Evolutionary conservation across 2,797 vertebrate species (phyloP), one percentile per base, ranked within the genome.

Genomic region (Spondyliosoma cantharus): DNA sequence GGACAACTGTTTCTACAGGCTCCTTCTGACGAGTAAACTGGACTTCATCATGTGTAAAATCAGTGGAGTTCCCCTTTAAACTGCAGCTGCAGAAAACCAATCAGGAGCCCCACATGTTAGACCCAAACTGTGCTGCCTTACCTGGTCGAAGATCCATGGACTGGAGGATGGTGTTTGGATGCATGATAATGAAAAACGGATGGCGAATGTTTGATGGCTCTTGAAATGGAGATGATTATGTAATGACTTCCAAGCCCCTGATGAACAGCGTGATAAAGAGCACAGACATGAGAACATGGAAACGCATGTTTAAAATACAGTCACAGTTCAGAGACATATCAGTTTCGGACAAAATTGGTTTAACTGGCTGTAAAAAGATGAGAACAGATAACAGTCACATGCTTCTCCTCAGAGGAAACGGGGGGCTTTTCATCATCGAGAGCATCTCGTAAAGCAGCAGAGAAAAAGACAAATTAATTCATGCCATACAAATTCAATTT

Each of bases 141-240:
- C 92, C 93, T 94, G 87, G n/a, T 80, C 1, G 80, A 59, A 67
- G 88, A 74, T 89, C 87, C 88, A 70, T 52, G 69, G 77, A 83
- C 68, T 66, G 82, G 74, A 81, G 80, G 29, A 81, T 89, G 87
- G 56, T n/a, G 72, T 73, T 89, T 79, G 66, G 75, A 87, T 84
- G 86, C 80, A 86, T 86, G 69, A 71, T 0, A 71, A 85, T 87
- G 82, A 50, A 78, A 86, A 86, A 89, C 71, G 74, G 57, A 82
- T 64, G 86, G 37, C 49, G 27, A 68, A 84, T 84, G 87, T 75
- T 50, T 63, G 79, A 92, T 89, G 90, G 77, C 6, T 74, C 87
- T 87, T 74, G 87, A 70, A 76, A 90, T 90, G 89, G 63, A 86
- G 85, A 87, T 87, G 78, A 72, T 63, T 65, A 86, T 82, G 76